Evolutionary conservation across 2,797 vertebrate genomes (phyloP).

Genomic region (Melanotaenia maccullochi): DNA sequence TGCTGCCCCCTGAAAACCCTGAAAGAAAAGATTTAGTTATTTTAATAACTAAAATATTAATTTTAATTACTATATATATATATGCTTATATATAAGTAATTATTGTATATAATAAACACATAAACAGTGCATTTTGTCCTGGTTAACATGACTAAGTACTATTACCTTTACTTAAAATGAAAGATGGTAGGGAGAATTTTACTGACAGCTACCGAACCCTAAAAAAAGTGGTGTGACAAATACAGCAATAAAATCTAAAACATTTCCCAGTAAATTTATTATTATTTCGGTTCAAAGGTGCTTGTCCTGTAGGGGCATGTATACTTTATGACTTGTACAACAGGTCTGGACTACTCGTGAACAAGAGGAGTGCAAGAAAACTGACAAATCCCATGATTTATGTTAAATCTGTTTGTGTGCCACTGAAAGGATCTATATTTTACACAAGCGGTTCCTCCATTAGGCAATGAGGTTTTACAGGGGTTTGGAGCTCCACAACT

Average conservation of each 20-base stretch:
- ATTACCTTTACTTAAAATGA: too few species aligned
- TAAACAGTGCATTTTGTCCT: neutral
- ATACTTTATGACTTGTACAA: neutral
- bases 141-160: too few species aligned
- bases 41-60: too few species aligned
- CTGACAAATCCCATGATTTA: too few species aligned
- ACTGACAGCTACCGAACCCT: neutral
- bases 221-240: neutral
- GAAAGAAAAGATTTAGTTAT: constrained; percentile 13
- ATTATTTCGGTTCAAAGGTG: neutral
- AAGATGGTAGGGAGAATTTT: neutral
- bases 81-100: too few species aligned
- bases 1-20: constrained; percentile 81
- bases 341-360: too few species aligned
- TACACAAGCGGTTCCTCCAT: too few species aligned
- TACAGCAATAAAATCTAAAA: neutral
- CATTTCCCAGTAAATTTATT: neutral
- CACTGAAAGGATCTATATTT: too few species aligned
- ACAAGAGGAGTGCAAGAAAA: neutral
- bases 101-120: neutral
- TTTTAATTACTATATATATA: too few species aligned
- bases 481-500: too few species aligned
- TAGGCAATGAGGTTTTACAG: too few species aligned
- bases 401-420: too few species aligned
- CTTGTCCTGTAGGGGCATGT: neutral